Conservation (phyloP, 2,888 invertebrate genomes). For the Nowickia ferox region DNA sequence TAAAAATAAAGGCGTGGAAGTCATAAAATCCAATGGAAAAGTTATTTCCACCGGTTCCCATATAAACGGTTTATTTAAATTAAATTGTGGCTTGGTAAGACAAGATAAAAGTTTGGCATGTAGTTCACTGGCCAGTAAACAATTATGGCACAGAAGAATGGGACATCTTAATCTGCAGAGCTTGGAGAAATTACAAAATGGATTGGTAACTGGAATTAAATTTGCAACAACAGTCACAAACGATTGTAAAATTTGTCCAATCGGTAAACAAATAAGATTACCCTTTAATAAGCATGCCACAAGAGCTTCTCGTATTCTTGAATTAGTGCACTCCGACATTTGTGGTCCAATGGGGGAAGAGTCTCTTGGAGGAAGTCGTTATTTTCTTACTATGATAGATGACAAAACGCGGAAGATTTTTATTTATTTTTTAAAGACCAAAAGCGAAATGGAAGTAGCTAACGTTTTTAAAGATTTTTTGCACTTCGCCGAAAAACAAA, state of each 20-base stretch:
- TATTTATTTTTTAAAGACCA: constrained; percentile 45
- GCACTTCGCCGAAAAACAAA: too few species aligned
- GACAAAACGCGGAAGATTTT: constrained; percentile 48
- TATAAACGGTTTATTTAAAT: constrained; percentile 39
- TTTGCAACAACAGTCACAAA: constrained; percentile 50
- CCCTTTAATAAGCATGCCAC: constrained; percentile 70
- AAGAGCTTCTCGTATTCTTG: constrained; percentile 73
- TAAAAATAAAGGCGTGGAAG: constrained; percentile 33
- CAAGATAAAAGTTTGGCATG: constrained; percentile 16
- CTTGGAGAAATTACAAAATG: constrained; percentile 46
- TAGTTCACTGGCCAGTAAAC: not conserved
- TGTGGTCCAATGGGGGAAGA: constrained; percentile 79
- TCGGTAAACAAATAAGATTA: constrained; percentile 74
- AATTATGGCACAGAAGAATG: not conserved
- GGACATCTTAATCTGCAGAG: constrained; percentile 45
- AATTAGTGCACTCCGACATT: constrained; percentile 79
- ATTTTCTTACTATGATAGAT: constrained; percentile 52
- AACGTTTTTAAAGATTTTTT: too few species aligned
- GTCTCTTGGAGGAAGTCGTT: constrained; percentile 72
- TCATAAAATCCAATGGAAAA: constrained; percentile 2
- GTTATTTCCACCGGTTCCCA: constrained; percentile 23
- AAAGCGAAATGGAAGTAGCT: constrained; percentile 62
- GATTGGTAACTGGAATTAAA: constrained; percentile 44
- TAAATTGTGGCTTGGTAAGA: constrained; percentile 11
- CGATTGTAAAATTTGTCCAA: constrained; percentile 70